A percentile compares a stretch with the other conserved stretches of the same genome.
phyloP scores from a whole-genome alignment of 1,140 invertebrate species.

The Temnothorax longispinosus region DNA sequence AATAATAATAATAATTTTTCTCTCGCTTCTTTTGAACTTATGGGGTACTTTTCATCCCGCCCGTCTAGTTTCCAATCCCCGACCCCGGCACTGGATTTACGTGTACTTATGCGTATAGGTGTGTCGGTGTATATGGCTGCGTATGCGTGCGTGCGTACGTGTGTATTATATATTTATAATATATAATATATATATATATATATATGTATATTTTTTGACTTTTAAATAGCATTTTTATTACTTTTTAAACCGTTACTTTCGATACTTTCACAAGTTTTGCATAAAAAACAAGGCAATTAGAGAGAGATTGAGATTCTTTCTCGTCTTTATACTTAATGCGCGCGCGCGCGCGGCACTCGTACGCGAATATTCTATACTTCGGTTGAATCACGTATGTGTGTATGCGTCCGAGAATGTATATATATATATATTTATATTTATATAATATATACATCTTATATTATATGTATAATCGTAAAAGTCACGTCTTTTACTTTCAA shows the following conservation, averaged over 20 bases:
- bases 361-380: conserved; percentile 67
- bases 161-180: conserved; percentile 52
- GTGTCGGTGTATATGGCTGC: conserved; percentile 40
- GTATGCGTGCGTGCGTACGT: conserved; percentile 67
- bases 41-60: conserved; percentile 73
- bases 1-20: conserved; percentile 72
- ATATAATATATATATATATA: background rate
- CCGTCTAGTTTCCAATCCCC: conserved; percentile 29
- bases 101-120: conserved; percentile 71
- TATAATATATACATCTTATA: conserved; percentile 57
- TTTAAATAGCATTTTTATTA: conserved; percentile 78
- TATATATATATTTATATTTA: conserved; percentile 37
- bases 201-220: conserved; percentile 66
- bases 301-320: conserved; percentile 80
- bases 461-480: conserved; percentile 63
- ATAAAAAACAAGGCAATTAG: conserved; percentile 86
- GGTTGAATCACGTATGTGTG: conserved; percentile 65
- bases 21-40: conserved; percentile 78
- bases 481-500: conserved; percentile 61
- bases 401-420: conserved; percentile 36
- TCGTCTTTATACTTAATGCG: conserved; percentile 83
- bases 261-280: conserved; percentile 83
- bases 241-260: conserved; percentile 78
- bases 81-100: conserved; percentile 66
- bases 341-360: conserved; percentile 74